phyloP scores from a whole-genome alignment of 2,797 vertebrate genomes.

The Crocidura indochinensis region DNA sequence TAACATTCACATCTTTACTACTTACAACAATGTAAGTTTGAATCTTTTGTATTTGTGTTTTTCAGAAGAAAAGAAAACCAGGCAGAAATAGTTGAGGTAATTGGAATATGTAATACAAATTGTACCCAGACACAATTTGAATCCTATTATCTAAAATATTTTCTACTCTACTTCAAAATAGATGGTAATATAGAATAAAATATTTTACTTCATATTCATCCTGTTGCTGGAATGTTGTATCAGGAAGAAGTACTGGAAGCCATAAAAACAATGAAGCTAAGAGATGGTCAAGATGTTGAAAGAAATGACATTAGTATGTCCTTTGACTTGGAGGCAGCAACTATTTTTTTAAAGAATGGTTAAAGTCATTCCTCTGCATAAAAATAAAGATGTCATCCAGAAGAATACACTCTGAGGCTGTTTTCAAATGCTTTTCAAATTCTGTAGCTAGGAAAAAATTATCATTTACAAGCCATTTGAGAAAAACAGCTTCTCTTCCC shows the following conservation, averaged over 20 bases:
- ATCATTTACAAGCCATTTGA: constrained; percentile 73
- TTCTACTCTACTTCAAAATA: constrained; percentile 48
- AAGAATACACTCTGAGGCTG: constrained; percentile 69
- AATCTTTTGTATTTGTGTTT: constrained; percentile 44
- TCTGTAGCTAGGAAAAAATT: constrained; percentile 68
- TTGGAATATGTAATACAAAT: constrained; percentile 31
- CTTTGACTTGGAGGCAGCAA: constrained; percentile 55
- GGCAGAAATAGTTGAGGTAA: constrained; percentile 51
- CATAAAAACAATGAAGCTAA: constrained; percentile 18
- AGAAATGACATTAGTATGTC: constrained; percentile 44
- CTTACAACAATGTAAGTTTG: not conserved
- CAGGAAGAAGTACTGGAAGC: constrained; percentile 33
- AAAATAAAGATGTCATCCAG: constrained; percentile 69
- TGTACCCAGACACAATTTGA: constrained; percentile 51
- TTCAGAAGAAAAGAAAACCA: constrained; percentile 57
- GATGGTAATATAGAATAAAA: constrained; percentile 56
- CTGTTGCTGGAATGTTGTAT: constrained; percentile 39
- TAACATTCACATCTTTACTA: constrained; percentile 33
- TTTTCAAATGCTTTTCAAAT: constrained; percentile 78
- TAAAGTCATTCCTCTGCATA: constrained; percentile 45
- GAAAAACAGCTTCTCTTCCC: constrained; percentile 63
- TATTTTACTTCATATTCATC: constrained; percentile 30
- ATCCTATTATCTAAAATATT: constrained; percentile 5
- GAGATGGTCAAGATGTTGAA: constrained; percentile 2
- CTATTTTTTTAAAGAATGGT: constrained; percentile 55